Base-by-base conservation (phyloP, 2,113 vertebrate genomes). In the Hydropotes inermis region DNA sequence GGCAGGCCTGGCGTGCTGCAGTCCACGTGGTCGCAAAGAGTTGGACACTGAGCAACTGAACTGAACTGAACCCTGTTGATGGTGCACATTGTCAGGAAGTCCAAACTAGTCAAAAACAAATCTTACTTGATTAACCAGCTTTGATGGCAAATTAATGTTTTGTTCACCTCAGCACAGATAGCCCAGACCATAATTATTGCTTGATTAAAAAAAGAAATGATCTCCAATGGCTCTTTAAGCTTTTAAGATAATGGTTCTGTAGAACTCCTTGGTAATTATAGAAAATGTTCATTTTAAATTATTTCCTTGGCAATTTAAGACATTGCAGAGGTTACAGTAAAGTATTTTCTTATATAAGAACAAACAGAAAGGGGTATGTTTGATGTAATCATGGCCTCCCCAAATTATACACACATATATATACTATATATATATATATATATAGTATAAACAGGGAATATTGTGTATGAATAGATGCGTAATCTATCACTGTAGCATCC, bases 91-190 rank as follows among this genome's bases (percentile, higher is more conserved):
- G 70, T 36, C 5, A 39, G 28, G 17, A 95, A 95, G 33, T 21
- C 43, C 78, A 28, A 7, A 43, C 39, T 17, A 84, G 19, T 28
- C 17, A n/a, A 52, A 88, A 28, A 25, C 39, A 83, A 25, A 54
- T 3, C 16, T 7, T 43, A 55, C 52, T 83, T 12, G 0, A 36
- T 33, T 84, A 86, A 7, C 15, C 23, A 60, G 70, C n/a, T 91
- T 55, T 60, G 43, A 76, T 16, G 36, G 57, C 45, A 94, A 90
- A 90, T 79, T 30, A 28, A 47, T 76, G 54, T 81, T 97, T 64
- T 64, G 28, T 30, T 90, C 2, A 57, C 25, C 67, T 88, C 23
- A 91, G 27, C 47, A 79, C 28, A 94, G 47, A 81, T 60, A 25
- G 1, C 19, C 15, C 45, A 89, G 30, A 79, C 19, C 30, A 52